phyloP scores from a whole-genome alignment of 1,140 invertebrate species.

The Drosophila cardini region DNA sequence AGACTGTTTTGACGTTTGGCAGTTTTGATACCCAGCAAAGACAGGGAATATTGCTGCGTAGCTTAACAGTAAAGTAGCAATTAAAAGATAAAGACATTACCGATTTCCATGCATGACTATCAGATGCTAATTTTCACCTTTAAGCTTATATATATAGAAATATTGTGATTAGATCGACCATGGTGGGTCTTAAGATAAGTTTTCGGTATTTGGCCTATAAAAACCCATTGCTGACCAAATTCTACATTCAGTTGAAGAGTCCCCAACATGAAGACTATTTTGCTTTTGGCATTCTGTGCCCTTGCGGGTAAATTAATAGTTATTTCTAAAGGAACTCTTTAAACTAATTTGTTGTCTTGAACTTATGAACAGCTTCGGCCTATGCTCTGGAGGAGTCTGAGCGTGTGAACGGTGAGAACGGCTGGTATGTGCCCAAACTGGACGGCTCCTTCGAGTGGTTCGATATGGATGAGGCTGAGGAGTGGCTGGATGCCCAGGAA shows the following conservation, averaged over 20 bases:
- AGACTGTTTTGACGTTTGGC: slow-evolving; percentile 4
- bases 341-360: background rate
- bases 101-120: slow-evolving; percentile 23
- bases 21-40: slow-evolving; percentile 34
- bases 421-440: slow-evolving; percentile 74
- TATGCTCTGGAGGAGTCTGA: slow-evolving; percentile 60
- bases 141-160: slow-evolving; percentile 20
- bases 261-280: slow-evolving; percentile 58
- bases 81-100: slow-evolving; percentile 50
- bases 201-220: slow-evolving; percentile 32
- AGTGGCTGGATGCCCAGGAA: slow-evolving; percentile 50
- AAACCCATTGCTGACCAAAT: slow-evolving; percentile 22
- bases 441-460: slow-evolving; percentile 74
- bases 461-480: slow-evolving; percentile 68
- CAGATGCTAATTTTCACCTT: slow-evolving; percentile 36
- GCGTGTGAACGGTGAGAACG: slow-evolving; percentile 74
- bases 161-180: slow-evolving; percentile 26
- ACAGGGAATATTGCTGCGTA: background rate
- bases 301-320: slow-evolving; percentile 53
- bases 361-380: slow-evolving; percentile 48
- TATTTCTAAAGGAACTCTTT: background rate
- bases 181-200: slow-evolving; percentile 2
- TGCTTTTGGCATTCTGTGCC: slow-evolving; percentile 51
- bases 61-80: slow-evolving; percentile 35
- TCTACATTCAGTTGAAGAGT: slow-evolving; percentile 29